phyloP scores from a whole-genome alignment of 2,888 invertebrate species.

The Tinea trinotella region DNA sequence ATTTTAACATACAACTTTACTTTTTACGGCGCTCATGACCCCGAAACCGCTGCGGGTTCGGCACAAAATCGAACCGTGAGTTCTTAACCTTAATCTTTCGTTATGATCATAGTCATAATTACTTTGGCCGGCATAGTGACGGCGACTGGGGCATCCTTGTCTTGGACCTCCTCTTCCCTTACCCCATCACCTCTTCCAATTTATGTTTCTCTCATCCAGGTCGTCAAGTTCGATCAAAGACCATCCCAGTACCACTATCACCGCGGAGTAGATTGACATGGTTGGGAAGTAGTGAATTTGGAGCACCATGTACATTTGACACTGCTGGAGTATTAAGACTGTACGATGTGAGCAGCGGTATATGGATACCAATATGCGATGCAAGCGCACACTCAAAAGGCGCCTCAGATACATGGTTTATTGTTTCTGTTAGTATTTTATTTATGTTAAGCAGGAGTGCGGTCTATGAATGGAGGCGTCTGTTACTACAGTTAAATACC shows the following conservation, averaged over 20 bases:
- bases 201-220: too few species aligned
- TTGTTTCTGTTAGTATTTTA: constrained; percentile 67
- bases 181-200: too few species aligned
- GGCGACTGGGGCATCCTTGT: too few species aligned
- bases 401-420: constrained; percentile 57
- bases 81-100: too few species aligned
- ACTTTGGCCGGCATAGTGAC: too few species aligned
- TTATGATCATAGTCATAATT: too few species aligned
- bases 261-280: constrained; percentile 78
- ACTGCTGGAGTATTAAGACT: constrained; percentile 82
- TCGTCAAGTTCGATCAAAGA: constrained; percentile 54
- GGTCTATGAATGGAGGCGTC: background rate
- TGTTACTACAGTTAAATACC: background rate
- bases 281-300: constrained; percentile 86
- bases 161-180: too few species aligned
- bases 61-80: too few species aligned
- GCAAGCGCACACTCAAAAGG: constrained; percentile 73
- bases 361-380: constrained; percentile 89
- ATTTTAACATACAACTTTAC: too few species aligned
- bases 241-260: constrained; percentile 75
- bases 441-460: background rate
- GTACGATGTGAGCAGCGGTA: constrained; percentile 76
- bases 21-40: too few species aligned
- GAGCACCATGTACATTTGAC: constrained; percentile 85
- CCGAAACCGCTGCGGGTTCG: too few species aligned